Evolutionary conservation across 2,797 vertebrate species (phyloP).

Genomic region (Smutsia temminckii): DNA sequence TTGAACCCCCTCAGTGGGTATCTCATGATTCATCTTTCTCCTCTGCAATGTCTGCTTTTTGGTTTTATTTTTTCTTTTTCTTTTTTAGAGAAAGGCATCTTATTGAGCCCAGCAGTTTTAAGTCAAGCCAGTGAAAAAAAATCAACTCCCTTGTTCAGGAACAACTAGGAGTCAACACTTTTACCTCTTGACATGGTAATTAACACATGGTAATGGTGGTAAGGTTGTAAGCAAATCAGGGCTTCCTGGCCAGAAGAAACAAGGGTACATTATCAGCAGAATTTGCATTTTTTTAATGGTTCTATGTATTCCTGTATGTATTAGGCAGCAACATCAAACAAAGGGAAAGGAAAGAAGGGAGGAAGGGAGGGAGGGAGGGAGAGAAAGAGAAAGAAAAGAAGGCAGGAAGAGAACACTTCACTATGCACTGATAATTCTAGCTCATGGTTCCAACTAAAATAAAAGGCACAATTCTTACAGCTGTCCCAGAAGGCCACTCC

Average conservation of each 20-base stretch:
- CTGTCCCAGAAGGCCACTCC: neutral
- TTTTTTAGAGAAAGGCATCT: neutral
- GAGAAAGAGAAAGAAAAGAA: fast-evolving
- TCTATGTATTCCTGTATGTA: neutral
- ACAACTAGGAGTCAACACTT: neutral
- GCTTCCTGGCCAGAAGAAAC: slow-evolving; percentile 2
- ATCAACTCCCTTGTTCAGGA: neutral
- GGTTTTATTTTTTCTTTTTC: neutral
- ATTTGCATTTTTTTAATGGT: neutral
- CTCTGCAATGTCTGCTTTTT: neutral
- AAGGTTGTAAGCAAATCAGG: neutral
- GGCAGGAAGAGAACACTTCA: too few species aligned
- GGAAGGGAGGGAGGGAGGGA: too few species aligned
- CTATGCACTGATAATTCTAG: neutral
- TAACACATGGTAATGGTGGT: neutral
- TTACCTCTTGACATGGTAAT: neutral
- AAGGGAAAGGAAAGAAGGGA: neutral
- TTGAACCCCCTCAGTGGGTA: neutral
- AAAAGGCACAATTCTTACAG: neutral
- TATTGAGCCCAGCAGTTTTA: neutral
- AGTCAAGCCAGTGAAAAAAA: neutral
- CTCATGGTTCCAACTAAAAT: neutral
- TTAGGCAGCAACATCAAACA: neutral
- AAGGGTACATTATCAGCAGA: neutral
- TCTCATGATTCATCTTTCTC: neutral